Conservation (phyloP, 37 sponge, comb jelly and placozoan species). For the Ianthella basta region DNA sequence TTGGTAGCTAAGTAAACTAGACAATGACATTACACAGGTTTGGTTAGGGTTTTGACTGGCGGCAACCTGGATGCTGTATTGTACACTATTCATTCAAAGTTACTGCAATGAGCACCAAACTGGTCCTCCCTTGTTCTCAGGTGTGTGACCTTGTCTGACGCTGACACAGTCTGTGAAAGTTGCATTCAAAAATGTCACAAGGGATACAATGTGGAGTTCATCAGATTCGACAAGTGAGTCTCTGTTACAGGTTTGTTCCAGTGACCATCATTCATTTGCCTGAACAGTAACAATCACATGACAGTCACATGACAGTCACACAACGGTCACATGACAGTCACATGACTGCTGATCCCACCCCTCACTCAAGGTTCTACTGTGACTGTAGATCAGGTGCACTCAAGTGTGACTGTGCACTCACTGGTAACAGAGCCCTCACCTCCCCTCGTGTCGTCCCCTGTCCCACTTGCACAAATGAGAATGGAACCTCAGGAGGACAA, state of each 20-base stretch:
- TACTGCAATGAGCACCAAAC: not conserved
- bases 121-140: slow-evolving; percentile 7
- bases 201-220: slow-evolving; percentile 60
- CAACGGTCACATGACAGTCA: too few relatives aligned
- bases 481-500: slow-evolving; percentile 15
- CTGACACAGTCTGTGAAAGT: slow-evolving; percentile 69
- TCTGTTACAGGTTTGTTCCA: not conserved
- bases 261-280: too few relatives aligned
- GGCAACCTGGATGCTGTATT: too few relatives aligned
- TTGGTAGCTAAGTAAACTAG: too few relatives aligned
- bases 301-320: too few relatives aligned
- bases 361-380: slow-evolving; percentile 68
- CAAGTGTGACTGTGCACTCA: slow-evolving; percentile 60
- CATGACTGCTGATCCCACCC: too few relatives aligned
- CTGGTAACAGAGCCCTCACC: slow-evolving; percentile 61
- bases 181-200: slow-evolving; percentile 72
- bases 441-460: slow-evolving; percentile 46
- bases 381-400: slow-evolving; percentile 87
- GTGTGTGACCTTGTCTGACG: slow-evolving; percentile 73
- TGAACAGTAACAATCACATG: too few relatives aligned
- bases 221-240: slow-evolving; percentile 73
- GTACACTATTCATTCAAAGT: too few relatives aligned
- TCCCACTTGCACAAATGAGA: slow-evolving; percentile 6
- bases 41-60: not conserved
- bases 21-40: not conserved